These are phyloP conservation scores for Aricia artaxerxes DNA, from an alignment of 2,888 invertebrate genomes.

Conservation along the genomic window DNA sequence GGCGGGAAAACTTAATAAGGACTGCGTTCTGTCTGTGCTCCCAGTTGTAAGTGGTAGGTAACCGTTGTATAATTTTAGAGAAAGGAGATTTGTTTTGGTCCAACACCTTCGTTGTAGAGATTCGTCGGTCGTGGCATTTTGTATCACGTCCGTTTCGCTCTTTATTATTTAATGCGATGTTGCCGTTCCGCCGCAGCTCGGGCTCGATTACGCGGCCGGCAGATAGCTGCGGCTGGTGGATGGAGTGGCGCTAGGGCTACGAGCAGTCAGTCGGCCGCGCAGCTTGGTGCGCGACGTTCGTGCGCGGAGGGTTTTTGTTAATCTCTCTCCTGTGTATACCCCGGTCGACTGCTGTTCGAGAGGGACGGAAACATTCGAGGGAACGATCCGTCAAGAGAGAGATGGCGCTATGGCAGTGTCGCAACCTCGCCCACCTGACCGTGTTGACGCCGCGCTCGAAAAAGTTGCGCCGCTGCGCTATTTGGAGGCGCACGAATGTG, in stretches of 20 bases:
- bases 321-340: slow-evolving; percentile 55
- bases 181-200: slow-evolving; percentile 63
- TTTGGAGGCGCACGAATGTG: slow-evolving; percentile 78
- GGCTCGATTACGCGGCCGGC: slow-evolving; percentile 57
- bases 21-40: slow-evolving; percentile 50
- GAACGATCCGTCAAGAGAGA: slow-evolving; percentile 51
- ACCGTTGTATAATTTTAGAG: slow-evolving; percentile 78
- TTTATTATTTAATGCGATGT: slow-evolving; percentile 69
- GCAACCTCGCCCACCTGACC: slow-evolving; percentile 81
- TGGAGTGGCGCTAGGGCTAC: slow-evolving; percentile 45
- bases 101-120: slow-evolving; percentile 66
- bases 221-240: slow-evolving; percentile 50
- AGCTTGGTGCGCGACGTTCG: slow-evolving; percentile 79
- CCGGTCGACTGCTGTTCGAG: slow-evolving; percentile 56
- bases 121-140: slow-evolving; percentile 70
- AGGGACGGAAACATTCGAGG: slow-evolving; percentile 55
- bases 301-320: slow-evolving; percentile 65
- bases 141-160: slow-evolving; percentile 69
- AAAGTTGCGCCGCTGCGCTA: slow-evolving; percentile 81
- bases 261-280: slow-evolving; percentile 77
- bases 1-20: slow-evolving; percentile 53
- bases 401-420: slow-evolving; percentile 73
- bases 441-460: slow-evolving; percentile 80
- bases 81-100: slow-evolving; percentile 80
- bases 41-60: slow-evolving; percentile 49